Conservation (phyloP, 1,140 invertebrate genomes). For the Melitaea cinxia region DNA sequence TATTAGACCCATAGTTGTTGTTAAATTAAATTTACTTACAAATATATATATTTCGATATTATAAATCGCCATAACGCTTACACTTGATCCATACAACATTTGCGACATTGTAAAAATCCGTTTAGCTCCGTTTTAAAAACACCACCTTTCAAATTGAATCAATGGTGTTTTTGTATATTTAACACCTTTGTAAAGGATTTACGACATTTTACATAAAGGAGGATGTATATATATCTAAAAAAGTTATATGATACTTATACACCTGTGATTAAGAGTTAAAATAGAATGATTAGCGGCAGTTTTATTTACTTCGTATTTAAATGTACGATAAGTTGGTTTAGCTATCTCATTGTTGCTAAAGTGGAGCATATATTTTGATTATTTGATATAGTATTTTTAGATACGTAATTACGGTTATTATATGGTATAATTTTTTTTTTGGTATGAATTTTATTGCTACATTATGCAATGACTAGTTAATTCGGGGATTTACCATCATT, state of each 20-base stretch:
- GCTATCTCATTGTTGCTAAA: not conserved
- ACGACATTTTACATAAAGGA: conserved; percentile 14
- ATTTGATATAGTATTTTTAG: not conserved
- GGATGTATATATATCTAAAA: not conserved
- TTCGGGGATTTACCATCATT: too few species aligned
- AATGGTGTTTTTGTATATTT: conserved; percentile 42
- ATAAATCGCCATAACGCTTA: not conserved
- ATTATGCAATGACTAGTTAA: too few species aligned
- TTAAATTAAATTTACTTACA: too few species aligned
- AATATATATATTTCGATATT: not conserved
- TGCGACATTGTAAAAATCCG: conserved; percentile 21
- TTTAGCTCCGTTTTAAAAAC: conserved; percentile 43
- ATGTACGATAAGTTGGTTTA: not conserved
- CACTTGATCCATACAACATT: conserved; percentile 20
- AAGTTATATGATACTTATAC: not conserved
- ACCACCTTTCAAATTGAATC: conserved; percentile 40
- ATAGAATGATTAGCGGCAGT: not conserved
- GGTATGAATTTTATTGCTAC: too few species aligned
- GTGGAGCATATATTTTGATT: not conserved
- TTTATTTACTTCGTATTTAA: not conserved
- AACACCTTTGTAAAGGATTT: conserved; percentile 34
- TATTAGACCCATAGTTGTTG: too few species aligned
- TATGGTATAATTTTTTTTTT: too few species aligned
- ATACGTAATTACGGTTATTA: not conserved
- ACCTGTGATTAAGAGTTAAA: not conserved